These are phyloP conservation scores for Coregonus sp. DNA, from an alignment of 2,797 vertebrate species.

Conservation along the genomic window DNA sequence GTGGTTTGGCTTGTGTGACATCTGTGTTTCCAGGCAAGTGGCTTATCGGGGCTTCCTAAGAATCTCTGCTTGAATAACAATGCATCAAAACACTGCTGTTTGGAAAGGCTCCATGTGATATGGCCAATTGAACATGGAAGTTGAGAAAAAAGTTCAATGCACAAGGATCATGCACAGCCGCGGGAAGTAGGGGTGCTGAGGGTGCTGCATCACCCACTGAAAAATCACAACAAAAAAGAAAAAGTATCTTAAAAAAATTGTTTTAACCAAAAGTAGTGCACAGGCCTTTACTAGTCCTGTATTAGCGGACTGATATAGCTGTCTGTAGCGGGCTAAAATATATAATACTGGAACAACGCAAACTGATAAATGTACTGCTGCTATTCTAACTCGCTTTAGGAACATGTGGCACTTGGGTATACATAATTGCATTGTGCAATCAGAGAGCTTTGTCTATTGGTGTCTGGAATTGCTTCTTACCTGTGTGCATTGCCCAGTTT, in stretches of 20 bases:
- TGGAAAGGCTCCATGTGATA: neutral
- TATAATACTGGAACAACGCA: neutral
- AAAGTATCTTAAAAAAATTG: neutral
- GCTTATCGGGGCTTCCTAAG: neutral
- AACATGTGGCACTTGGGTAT: neutral
- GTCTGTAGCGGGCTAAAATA: too few relatives aligned
- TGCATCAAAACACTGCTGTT: neutral
- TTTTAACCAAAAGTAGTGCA: too few relatives aligned
- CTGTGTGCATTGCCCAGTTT: slow-evolving; percentile 84
- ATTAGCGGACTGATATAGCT: too few relatives aligned
- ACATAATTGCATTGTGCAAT: neutral
- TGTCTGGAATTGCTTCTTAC: slow-evolving; percentile 50
- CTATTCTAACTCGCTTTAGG: neutral
- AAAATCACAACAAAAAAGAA: neutral
- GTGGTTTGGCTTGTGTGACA: neutral
- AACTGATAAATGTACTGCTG: neutral
- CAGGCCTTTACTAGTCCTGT: too few relatives aligned
- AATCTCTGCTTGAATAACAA: too few relatives aligned
- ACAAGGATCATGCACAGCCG: neutral
- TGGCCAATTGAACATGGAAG: neutral
- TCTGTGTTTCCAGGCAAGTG: neutral
- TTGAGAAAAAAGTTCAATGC: neutral
- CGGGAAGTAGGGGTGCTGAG: too few relatives aligned
- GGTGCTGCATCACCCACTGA: neutral
- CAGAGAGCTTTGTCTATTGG: neutral